Percentiles rank a stretch among this genome's conserved stretches.
phyloP scores from a whole-genome alignment of 2,113 vertebrate species.

The Mobula birostris region DNA sequence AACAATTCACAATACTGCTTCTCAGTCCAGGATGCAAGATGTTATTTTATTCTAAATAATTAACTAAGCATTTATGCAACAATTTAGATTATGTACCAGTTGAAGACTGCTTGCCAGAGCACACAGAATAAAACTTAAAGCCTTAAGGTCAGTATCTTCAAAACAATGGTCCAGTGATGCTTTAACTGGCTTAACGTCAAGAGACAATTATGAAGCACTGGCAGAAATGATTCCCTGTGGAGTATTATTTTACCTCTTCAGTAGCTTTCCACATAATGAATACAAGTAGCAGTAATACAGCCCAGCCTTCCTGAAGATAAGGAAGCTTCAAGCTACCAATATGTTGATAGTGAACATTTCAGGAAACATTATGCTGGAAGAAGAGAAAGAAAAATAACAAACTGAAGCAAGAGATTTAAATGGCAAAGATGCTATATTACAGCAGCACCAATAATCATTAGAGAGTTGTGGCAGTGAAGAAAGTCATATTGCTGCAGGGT shows the following conservation, averaged over 20 bases:
- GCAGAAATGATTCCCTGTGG: background rate
- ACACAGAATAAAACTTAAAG: slow-evolving; percentile 9
- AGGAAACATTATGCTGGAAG: background rate
- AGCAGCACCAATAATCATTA: background rate
- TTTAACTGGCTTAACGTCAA: slow-evolving; percentile 16
- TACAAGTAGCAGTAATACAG: background rate
- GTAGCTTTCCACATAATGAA: background rate
- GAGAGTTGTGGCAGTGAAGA: background rate
- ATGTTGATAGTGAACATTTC: background rate
- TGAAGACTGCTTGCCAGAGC: background rate
- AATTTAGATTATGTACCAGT: background rate
- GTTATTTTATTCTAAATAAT: background rate
- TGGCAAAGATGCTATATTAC: background rate
- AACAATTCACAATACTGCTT: background rate
- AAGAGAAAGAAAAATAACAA: background rate
- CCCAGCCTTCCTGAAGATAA: background rate
- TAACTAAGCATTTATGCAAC: background rate
- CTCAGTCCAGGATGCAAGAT: background rate
- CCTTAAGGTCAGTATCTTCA: background rate
- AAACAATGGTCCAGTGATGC: slow-evolving; percentile 9
- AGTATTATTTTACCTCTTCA: background rate
- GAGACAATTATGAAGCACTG: background rate
- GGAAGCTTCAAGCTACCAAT: background rate
- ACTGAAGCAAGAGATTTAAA: background rate
- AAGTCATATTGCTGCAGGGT: background rate